Conservation (phyloP, 2,797 vertebrate species). For the Gymnoscopelus braueri region DNA sequence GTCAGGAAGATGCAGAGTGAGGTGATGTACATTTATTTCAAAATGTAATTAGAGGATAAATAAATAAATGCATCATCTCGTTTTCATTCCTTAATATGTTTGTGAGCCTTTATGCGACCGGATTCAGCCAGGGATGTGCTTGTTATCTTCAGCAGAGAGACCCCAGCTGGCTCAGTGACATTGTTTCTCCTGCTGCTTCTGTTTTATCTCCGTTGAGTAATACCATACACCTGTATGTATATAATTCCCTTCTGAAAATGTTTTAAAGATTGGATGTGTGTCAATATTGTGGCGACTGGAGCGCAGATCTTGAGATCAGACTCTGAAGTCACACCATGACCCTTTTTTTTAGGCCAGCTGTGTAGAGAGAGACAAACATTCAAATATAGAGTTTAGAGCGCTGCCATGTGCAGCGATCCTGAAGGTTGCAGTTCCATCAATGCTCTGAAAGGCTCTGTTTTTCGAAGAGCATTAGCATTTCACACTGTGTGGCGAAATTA, state of each 20-base stretch:
- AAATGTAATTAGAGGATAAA: too few species aligned
- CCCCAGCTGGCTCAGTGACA: slow-evolving; percentile 21
- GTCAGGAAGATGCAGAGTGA: not conserved
- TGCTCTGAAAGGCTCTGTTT: too few species aligned
- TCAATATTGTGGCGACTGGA: not conserved
- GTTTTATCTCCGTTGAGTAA: slow-evolving; percentile 9
- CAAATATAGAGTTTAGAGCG: slow-evolving; percentile 21
- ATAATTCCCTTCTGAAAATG: slow-evolving; percentile 27
- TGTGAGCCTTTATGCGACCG: slow-evolving; percentile 4
- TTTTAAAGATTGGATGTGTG: slow-evolving; percentile 15
- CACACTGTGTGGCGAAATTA: too few species aligned
- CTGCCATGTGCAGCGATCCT: not conserved
- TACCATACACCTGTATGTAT: not conserved
- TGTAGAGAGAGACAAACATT: slow-evolving; percentile 40
- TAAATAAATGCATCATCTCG: too few species aligned
- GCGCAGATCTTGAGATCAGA: slow-evolving; percentile 9
- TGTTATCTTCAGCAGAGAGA: slow-evolving; percentile 15
- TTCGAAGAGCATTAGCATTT: too few species aligned
- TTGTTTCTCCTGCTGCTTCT: not conserved
- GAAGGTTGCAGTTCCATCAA: slow-evolving; percentile 13
- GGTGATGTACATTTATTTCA: not conserved
- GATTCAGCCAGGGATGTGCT: slow-evolving; percentile 10
- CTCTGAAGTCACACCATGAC: slow-evolving; percentile 1
- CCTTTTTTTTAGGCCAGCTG: slow-evolving; percentile 1
- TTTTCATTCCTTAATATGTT: not conserved